These are phyloP conservation scores for Spea hammondii DNA, from an alignment of 2,797 vertebrate genomes.

Conservation along the genomic window DNA sequence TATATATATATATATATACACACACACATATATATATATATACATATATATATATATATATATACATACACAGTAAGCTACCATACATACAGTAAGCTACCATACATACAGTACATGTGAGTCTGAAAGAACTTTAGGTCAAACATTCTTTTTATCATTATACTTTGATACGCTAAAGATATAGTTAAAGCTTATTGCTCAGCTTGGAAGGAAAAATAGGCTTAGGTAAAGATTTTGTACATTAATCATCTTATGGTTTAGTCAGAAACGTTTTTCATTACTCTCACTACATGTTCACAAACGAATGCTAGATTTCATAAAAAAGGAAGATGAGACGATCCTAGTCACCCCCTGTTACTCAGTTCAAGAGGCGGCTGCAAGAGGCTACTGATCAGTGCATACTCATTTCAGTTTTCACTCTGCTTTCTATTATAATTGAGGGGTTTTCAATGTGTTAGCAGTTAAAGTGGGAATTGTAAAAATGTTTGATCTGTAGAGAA, in stretches of 20 bases:
- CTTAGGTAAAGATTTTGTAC: constrained; percentile 3
- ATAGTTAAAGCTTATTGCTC: neutral
- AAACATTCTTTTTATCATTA: constrained; percentile 16
- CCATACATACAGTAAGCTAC: too few relatives aligned
- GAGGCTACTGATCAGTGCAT: constrained; percentile 23
- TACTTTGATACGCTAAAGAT: neutral
- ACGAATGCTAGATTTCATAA: constrained; percentile 15
- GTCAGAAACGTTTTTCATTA: constrained; percentile 30
- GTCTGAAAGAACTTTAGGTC: neutral
- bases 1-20: too few relatives aligned
- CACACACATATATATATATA: too few relatives aligned
- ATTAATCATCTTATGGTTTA: neutral
- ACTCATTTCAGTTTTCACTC: constrained; percentile 26
- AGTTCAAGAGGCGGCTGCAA: constrained; percentile 13
- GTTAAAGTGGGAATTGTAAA: constrained; percentile 45
- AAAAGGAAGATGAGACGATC: neutral
- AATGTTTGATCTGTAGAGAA: constrained; percentile 43
- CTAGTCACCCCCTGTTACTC: constrained; percentile 14
- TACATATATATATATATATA: too few relatives aligned
- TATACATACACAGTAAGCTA: too few relatives aligned
- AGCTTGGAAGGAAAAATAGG: neutral
- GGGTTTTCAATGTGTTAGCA: constrained; percentile 46
- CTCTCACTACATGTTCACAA: constrained; percentile 13
- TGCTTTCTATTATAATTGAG: constrained; percentile 32
- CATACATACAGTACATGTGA: neutral